A percentile compares a stretch with the other conserved stretches of the same genome.
These are phyloP conservation scores for Cryptophagus acutangulus DNA, from an alignment of 2,888 invertebrate genomes.

Conservation along the genomic window DNA sequence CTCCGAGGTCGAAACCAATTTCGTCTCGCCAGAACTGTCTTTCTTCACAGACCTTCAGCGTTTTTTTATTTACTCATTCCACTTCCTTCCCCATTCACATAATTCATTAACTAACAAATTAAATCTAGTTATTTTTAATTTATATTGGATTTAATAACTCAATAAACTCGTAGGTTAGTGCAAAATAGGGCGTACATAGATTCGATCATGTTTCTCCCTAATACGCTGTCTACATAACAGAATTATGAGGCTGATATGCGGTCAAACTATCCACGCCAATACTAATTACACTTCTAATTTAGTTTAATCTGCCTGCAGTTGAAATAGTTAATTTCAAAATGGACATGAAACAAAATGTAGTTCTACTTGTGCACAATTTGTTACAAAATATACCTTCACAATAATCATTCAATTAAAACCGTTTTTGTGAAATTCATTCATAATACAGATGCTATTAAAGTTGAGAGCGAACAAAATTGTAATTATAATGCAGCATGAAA, in stretches of 20 bases:
- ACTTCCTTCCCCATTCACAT: no score
- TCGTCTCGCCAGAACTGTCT: no score
- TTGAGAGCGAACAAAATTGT: no score
- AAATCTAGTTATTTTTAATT: no score
- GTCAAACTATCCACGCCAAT: slow-evolving; percentile 19
- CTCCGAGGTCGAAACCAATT: slow-evolving; percentile 2
- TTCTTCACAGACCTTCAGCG: no score
- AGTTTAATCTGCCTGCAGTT: slow-evolving; percentile 16
- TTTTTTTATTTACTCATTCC: no score
- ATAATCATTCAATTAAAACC: no score
- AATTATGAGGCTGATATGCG: slow-evolving; percentile 22
- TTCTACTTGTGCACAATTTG: slow-evolving; percentile 1
- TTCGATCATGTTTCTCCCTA: slow-evolving; percentile 8
- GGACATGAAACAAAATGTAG: slow-evolving; percentile 6
- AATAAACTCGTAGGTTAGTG: not conserved
- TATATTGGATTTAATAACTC: not conserved
- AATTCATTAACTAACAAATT: no score
- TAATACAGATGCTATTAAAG: no score
- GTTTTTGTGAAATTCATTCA: no score
- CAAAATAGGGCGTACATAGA: not conserved
- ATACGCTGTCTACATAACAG: slow-evolving; percentile 17
- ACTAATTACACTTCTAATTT: slow-evolving; percentile 20
- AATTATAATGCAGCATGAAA: no score
- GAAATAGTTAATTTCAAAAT: slow-evolving; percentile 13
- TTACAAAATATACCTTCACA: not conserved